These are phyloP conservation scores for Metaphire vulgaris DNA, from an alignment of 1,140 invertebrate species.

Conservation along the genomic window DNA sequence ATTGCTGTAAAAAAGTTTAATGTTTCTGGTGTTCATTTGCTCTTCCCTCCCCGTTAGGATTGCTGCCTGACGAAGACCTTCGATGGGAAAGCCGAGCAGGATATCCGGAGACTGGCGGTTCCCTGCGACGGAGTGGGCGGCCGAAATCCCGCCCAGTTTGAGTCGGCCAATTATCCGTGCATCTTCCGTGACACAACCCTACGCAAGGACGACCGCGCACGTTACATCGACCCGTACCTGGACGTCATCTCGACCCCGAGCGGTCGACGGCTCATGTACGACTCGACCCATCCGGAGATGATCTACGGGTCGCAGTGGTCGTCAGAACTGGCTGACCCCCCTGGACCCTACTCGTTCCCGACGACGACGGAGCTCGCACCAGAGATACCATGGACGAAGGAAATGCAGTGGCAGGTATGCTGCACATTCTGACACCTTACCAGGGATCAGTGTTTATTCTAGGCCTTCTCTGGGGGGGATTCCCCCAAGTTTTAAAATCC, in stretches of 20 bases:
- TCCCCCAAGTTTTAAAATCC: no score
- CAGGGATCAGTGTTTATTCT: background rate
- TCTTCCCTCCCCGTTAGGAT: no score
- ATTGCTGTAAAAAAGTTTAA: no score
- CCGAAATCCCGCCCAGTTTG: no score
- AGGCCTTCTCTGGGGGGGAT: no score
- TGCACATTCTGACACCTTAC: background rate
- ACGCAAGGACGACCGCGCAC: slow-evolving; percentile 20
- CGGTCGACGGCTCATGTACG: slow-evolving; percentile 27
- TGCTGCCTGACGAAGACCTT: background rate
- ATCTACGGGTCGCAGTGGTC: slow-evolving; percentile 28
- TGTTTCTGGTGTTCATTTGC: no score
- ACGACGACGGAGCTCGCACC: slow-evolving; percentile 13
- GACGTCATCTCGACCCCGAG: slow-evolving; percentile 7
- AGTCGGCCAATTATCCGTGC: slow-evolving; percentile 15
- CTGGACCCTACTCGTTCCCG: slow-evolving; percentile 16
- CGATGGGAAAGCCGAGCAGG: background rate
- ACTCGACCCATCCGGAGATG: slow-evolving; percentile 28
- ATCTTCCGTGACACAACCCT: slow-evolving; percentile 18
- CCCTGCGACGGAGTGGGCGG: no score
- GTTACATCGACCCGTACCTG: slow-evolving; percentile 24
- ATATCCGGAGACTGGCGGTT: background rate
- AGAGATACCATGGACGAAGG: slow-evolving; percentile 26
- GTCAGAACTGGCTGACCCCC: slow-evolving; percentile 21
- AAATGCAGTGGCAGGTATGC: slow-evolving; percentile 25